Percentiles rank a stretch among this genome's conserved stretches.
Conservation (phyloP, 2,113 vertebrate species). For the Calyptommatus sinebrachiatus region DNA sequence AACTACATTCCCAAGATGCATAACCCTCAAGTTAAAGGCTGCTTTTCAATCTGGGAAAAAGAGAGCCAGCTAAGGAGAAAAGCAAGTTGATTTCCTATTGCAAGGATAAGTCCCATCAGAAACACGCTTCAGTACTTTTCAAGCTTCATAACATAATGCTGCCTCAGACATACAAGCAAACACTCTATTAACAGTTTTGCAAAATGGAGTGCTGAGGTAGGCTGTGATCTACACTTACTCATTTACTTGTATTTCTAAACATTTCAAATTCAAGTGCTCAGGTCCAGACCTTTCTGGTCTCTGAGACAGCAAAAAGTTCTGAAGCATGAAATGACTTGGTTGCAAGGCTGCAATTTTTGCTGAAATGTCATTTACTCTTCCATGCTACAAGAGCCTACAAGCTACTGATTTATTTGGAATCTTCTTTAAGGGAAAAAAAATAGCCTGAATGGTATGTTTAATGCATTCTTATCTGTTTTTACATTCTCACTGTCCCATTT, state of each 20-base stretch:
- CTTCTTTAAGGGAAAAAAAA: slow-evolving; percentile 49
- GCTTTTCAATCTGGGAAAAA: slow-evolving; percentile 32
- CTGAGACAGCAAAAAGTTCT: slow-evolving; percentile 60
- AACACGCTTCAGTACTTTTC: slow-evolving; percentile 56
- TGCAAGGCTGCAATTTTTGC: slow-evolving; percentile 36
- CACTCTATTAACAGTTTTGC: slow-evolving; percentile 51
- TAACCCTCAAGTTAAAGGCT: neutral
- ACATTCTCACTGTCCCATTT: slow-evolving; percentile 3
- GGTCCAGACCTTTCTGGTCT: slow-evolving; percentile 44
- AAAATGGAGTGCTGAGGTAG: slow-evolving; percentile 60
- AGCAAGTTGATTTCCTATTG: slow-evolving; percentile 56
- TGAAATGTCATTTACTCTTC: slow-evolving; percentile 53
- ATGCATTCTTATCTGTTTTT: slow-evolving; percentile 6
- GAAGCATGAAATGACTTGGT: slow-evolving; percentile 55
- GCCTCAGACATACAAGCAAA: slow-evolving; percentile 58
- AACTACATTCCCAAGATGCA: slow-evolving; percentile 19
- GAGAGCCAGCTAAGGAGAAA: slow-evolving; percentile 35
- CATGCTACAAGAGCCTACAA: slow-evolving; percentile 30
- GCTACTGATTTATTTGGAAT: slow-evolving; percentile 48
- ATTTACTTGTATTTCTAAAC: slow-evolving; percentile 53
- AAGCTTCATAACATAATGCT: slow-evolving; percentile 67
- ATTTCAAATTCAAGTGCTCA: slow-evolving; percentile 48
- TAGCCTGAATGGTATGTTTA: slow-evolving; percentile 22
- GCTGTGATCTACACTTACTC: slow-evolving; percentile 48
- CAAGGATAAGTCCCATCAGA: slow-evolving; percentile 48